Base-by-base conservation (phyloP, 2,797 vertebrate species). In the Lagocephalus sceleratus region DNA sequence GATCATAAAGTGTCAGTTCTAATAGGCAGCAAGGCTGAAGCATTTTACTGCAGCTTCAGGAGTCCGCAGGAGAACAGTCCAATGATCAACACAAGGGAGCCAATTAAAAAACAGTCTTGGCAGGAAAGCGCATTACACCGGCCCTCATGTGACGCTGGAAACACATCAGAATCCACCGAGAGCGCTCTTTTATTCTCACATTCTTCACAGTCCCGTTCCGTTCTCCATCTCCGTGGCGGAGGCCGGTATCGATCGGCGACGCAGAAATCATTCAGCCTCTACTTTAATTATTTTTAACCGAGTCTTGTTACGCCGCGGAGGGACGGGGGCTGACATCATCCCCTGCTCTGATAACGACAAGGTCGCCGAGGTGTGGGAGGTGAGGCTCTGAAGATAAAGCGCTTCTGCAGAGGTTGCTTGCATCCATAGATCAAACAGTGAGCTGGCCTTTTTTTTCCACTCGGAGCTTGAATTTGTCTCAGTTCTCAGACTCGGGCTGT, bases 21-120 rank as follows among this genome's bases (percentile, higher is more conserved):
- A 92, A 90, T 89, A 81, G 84, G 83, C 80, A 75, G 86, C 46
- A 10, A 75, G 61, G 73, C 79, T 51, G 80, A 17, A 60, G 59
- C 58, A 39, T 47, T 35, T 64, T 59, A 50, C 72, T 67, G 70
- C 80, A 68, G 76, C 82, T 85, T 79, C 77, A 76, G 81, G 68
- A 84, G 66, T 82, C 74, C 73, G 71, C 75, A 71, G 81, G 75
- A 85, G 79, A 86, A 74, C 73, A 84, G 77, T 84, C 79, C 86
- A 73, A 83, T 85, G 81, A 88, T 87, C 85, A 89, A 72, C 89
- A 88, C 89, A 87, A 76, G 82, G 90, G 88, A 90, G 80, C 90
- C 88, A 91, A 91, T 91, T 91, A 91, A 87, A 89, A 83, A 73
- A 2, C 66, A 75, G 70, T 76, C 76, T 85, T 86, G 89, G 87